Base-by-base conservation (phyloP, 2,797 vertebrate genomes). In the Fistularia tabacaria region DNA sequence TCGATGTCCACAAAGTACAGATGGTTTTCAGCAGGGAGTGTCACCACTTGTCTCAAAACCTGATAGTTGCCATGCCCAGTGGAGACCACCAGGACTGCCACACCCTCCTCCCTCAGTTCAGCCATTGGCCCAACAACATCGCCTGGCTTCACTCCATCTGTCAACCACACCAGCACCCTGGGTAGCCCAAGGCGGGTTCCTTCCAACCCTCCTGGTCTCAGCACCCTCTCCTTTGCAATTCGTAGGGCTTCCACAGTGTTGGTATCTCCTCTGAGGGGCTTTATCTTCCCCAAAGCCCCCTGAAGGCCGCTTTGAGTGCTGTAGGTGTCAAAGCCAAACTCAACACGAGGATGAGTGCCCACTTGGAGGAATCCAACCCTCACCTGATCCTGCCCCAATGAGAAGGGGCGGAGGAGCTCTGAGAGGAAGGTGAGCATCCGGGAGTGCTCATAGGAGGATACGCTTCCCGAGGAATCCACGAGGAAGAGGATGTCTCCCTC, bases 1-100 rank as follows among this genome's bases (percentile, higher is more conserved):
- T 98, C 97, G 6, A 96, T 94, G 0, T 99, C 94, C 84, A 99
- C 96, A 36, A 98, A 98, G 85, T 92, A 85, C 69, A 99, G 90
- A 81, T 94, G 89, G 10, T 65, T 71, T 53, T 94, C 92, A 0
- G 83, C 54, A 0, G 95, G 94, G 1, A 91, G 85, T 12, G 82
- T 94, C 75, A 93, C 94, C 0, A 95, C 96, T 0, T 90, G 80
- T 0, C 90, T 92, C 46, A 99, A 68, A 69, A 95, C 84, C 76
- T 93, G 85, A 63, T 92, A 94, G 76, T 93, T 97, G 8, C 94
- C 86, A 0, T 93, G 89, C 0, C 96, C 96, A 0, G 95, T 99
- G 79, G 95, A 97, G 47, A 98, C 90, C 3, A 94, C 93, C 86
- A 98, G 90, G 52, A 97, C 85, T 0, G 92, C 89, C 15, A 95